A percentile compares a stretch with the other conserved stretches of the same genome.
Conservation (phyloP, 1,140 invertebrate species). For the Phortica variegata region DNA sequence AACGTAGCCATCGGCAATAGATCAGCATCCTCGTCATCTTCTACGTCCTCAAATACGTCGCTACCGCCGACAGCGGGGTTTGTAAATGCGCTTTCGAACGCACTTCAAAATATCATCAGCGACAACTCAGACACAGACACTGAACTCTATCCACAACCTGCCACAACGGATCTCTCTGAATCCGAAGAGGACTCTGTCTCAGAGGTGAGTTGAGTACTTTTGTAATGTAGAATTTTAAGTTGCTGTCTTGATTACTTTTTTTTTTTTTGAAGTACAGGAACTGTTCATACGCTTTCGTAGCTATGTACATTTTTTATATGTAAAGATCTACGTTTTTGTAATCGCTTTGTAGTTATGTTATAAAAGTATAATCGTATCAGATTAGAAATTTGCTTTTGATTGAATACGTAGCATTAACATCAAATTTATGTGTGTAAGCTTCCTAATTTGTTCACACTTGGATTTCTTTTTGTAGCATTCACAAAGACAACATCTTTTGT, state of each 20-base stretch:
- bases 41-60: slow-evolving; percentile 44
- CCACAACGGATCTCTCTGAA: slow-evolving; percentile 83
- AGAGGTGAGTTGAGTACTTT: slow-evolving; percentile 66
- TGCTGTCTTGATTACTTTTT: not conserved
- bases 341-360: too few relatives aligned
- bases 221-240: not conserved
- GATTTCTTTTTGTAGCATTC: too few relatives aligned
- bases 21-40: slow-evolving; percentile 36
- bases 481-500: too few relatives aligned
- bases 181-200: slow-evolving; percentile 91
- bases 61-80: slow-evolving; percentile 42
- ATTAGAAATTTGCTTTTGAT: too few relatives aligned
- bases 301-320: too few relatives aligned
- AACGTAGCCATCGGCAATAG: slow-evolving; percentile 34
- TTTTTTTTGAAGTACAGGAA: too few relatives aligned
- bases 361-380: too few relatives aligned
- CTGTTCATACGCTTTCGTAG: too few relatives aligned
- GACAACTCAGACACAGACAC: slow-evolving; percentile 62
- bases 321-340: too few relatives aligned
- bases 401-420: too few relatives aligned
- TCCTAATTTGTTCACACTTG: too few relatives aligned
- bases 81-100: slow-evolving; percentile 42
- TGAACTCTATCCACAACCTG: slow-evolving; percentile 67
- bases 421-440: too few relatives aligned
- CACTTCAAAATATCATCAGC: slow-evolving; percentile 42